Evolutionary conservation across 2,113 vertebrate species (phyloP).

Genomic region (Percina caprodes): DNA sequence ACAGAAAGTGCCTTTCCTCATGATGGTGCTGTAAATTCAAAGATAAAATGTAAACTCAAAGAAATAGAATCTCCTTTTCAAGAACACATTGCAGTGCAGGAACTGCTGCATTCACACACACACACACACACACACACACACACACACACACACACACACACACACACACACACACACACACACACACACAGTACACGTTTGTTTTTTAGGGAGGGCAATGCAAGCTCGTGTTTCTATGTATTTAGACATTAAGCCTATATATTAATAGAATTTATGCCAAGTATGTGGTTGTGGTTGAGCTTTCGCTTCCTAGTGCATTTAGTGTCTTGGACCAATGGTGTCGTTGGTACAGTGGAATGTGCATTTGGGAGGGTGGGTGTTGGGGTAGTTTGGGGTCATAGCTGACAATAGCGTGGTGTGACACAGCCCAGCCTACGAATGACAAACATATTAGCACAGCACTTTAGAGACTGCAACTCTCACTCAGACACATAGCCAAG

Average conservation of each 20-base stretch:
- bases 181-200: conserved; percentile 44
- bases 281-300: conserved; percentile 84
- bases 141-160: conserved; percentile 50
- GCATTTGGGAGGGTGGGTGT: conserved; percentile 25
- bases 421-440: conserved; percentile 65
- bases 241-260: conserved; percentile 63
- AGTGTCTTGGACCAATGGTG: conserved; percentile 87
- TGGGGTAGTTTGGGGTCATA: conserved; percentile 19
- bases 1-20: conserved; percentile 99
- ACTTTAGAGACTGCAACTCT: conserved; percentile 84
- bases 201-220: conserved; percentile 48
- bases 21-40: conserved; percentile 91
- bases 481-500: conserved; percentile 69
- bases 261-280: conserved; percentile 84
- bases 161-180: conserved; percentile 43
- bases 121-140: conserved; percentile 44
- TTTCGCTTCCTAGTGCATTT: conserved; percentile 79
- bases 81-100: conserved; percentile 78
- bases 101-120: conserved; percentile 60
- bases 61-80: conserved; percentile 83
- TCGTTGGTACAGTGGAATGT: conserved; percentile 72
- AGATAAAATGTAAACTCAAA: conserved; percentile 74
- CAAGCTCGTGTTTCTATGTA: conserved; percentile 57
- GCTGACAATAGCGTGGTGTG: conserved; percentile 43
- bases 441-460: conserved; percentile 81